Conservation (phyloP, 2,888 invertebrate genomes). For the Ryuthela nishihirai region DNA sequence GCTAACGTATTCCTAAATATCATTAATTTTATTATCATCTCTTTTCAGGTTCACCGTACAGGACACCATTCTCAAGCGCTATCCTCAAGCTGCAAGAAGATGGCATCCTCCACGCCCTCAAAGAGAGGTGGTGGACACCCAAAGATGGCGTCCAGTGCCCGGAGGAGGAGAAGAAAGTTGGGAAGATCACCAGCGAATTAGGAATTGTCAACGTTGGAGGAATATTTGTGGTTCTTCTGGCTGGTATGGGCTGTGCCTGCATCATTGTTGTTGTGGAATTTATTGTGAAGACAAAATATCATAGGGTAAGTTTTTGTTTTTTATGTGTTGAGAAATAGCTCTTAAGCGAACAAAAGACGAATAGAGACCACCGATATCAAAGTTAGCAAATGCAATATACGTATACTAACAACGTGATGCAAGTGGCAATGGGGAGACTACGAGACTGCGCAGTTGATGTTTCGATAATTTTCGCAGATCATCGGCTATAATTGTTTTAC, state of each 20-base stretch:
- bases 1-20: too few relatives aligned
- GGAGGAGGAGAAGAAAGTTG: slow-evolving; percentile 41
- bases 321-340: too few relatives aligned
- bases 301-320: slow-evolving; percentile 9
- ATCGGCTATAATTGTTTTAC: too few relatives aligned
- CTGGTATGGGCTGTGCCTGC: slow-evolving; percentile 86
- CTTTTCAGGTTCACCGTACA: slow-evolving; percentile 80
- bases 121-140: slow-evolving; percentile 95
- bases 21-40: too few relatives aligned
- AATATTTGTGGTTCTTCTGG: slow-evolving; percentile 90
- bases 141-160: slow-evolving; percentile 66
- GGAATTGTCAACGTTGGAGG: slow-evolving; percentile 94
- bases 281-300: slow-evolving; percentile 79
- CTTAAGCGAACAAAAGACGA: too few relatives aligned
- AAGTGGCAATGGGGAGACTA: too few relatives aligned
- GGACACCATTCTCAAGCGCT: slow-evolving; percentile 89
- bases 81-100: slow-evolving; percentile 94
- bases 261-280: slow-evolving; percentile 93
- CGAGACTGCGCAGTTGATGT: too few relatives aligned
- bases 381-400: too few relatives aligned
- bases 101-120: slow-evolving; percentile 66
- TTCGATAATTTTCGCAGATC: too few relatives aligned
- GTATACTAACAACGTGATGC: too few relatives aligned
- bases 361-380: too few relatives aligned
- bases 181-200: slow-evolving; percentile 55